Evolutionary conservation across 1,140 invertebrate species (phyloP).

Genomic region (Apis cerana): DNA sequence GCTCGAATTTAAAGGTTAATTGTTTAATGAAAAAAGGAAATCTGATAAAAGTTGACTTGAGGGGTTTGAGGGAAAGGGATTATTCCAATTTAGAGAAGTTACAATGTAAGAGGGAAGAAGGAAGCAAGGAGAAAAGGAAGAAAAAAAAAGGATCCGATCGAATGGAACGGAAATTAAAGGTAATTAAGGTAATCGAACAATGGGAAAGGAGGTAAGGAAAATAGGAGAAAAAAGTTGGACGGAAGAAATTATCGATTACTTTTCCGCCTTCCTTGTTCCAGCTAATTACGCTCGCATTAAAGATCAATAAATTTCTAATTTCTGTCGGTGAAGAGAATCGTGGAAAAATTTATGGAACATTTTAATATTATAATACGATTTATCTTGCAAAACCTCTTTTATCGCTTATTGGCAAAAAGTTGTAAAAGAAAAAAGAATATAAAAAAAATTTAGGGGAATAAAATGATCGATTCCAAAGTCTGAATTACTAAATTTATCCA

Average conservation of each 20-base stretch:
- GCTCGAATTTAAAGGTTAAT: no score
- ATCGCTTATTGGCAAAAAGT: no score
- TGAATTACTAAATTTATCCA: neutral
- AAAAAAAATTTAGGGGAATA: neutral
- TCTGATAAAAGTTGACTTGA: neutral
- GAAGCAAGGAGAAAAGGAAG: neutral
- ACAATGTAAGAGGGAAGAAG: neutral
- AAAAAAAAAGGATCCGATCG: neutral
- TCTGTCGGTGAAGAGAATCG: neutral
- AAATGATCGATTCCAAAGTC: no score
- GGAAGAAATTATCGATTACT: slow-evolving; percentile 25
- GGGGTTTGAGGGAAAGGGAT: neutral
- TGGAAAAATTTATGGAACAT: neutral
- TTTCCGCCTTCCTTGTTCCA: slow-evolving; percentile 1
- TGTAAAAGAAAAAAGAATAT: neutral
- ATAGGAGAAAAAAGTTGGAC: neutral
- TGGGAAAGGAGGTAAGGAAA: neutral
- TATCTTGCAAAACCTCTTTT: no score
- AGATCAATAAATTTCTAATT: neutral
- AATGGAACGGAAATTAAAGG: slow-evolving; percentile 2
- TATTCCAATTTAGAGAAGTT: neutral
- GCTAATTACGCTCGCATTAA: slow-evolving; percentile 30
- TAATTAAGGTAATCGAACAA: slow-evolving; percentile 37
- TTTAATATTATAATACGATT: neutral
- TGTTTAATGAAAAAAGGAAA: neutral